Evolutionary conservation across 2,797 vertebrate genomes (phyloP), one percentile per base, ranked within the genome.

Genomic region (Helicolenus hilgendorfi): DNA sequence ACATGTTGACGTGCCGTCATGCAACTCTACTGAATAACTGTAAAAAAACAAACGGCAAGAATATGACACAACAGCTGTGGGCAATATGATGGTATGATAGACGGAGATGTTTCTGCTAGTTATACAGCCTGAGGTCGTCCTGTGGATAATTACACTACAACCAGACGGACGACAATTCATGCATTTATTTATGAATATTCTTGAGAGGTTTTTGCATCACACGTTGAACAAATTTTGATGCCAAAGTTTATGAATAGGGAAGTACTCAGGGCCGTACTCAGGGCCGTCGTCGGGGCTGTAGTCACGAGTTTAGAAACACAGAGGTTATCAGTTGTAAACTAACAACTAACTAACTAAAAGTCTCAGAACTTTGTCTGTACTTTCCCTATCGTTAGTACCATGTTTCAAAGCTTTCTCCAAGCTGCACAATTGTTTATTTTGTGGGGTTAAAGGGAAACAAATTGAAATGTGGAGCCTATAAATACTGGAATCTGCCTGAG

Each of bases 1-100:
- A 63, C 11, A 81, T 65, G 79, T 18, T 70, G 41, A 81, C 26
- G 15, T 85, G 77, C 35, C 11, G 33, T 89, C 81, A 92, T 89
- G 84, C 86, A 87, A 83, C 63, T n/a, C 29, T 41, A 79, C 33
- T 73, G 53, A 68, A 81, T 82, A 36, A 79, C 56, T 68, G 64
- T 72, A 82, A 72, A 20, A 56, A 72, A 58, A 81, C 29, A 81
- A 31, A 67, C 69, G 71, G 33, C 26, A 45, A 73, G 5, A 62
- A 79, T 35, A 82, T 75, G 49, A 85, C 71, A 84, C 5, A 10
- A 41, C 55, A 85, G 76, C 27, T 26, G 72, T 36, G 24, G 62
- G 22, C 72, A 76, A 69, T 5, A 18, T 49, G 7, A 49, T 49
- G 15, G 41, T 49, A 49, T 20, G 36, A 67, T 49, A 59, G 31